Evolutionary conservation across 1,140 invertebrate genomes (phyloP), one percentile per base, ranked within the genome.

Genomic region (Drosophila cardini): DNA sequence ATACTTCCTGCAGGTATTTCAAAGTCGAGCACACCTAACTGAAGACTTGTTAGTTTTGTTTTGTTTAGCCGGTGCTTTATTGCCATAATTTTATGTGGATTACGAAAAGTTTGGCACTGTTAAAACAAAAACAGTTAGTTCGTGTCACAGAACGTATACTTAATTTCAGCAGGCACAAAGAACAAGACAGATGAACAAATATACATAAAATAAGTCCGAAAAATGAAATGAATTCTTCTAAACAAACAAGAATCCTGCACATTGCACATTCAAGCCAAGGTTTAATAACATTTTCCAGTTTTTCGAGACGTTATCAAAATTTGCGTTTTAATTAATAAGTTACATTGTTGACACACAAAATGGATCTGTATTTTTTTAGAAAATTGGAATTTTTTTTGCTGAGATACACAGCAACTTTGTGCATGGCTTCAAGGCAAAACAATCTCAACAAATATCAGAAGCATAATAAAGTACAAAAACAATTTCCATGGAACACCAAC

Each of bases 271-370:
- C n/a, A n/a, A n/a, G n/a, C n/a, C n/a, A n/a, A n/a, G n/a, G n/a
- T n/a, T n/a, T n/a, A n/a, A n/a, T n/a, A n/a, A n/a, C n/a, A n/a
- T n/a, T 26, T 1, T 26, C 5, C 21, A 1, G 13, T 60, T 48
- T 16, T 38, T 48, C n/a, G 46, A 16, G 38, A 38, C 9, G 11
- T 40, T 16, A 21, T 16, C 13, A 32, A 45, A 53, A 65, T 45
- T 45, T 16, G 30, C 32, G 21, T 45, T 57, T 50, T 26, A 58
- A 58, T 68, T 58, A 68, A 68, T 58, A 58, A 57, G n/a, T 43
- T 40, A 32, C 42, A 26, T 18, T 36, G 42, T 36, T 34, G 56
- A 52, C 18, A 52, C 60, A 15, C 45, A 40, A 62, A 30, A 43
- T 43, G 32, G 40, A 32, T 26, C 18, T 30, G 9, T 5, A 40